Base-by-base conservation (phyloP, 2,797 vertebrate genomes). In the Rhinogobio ventralis region DNA sequence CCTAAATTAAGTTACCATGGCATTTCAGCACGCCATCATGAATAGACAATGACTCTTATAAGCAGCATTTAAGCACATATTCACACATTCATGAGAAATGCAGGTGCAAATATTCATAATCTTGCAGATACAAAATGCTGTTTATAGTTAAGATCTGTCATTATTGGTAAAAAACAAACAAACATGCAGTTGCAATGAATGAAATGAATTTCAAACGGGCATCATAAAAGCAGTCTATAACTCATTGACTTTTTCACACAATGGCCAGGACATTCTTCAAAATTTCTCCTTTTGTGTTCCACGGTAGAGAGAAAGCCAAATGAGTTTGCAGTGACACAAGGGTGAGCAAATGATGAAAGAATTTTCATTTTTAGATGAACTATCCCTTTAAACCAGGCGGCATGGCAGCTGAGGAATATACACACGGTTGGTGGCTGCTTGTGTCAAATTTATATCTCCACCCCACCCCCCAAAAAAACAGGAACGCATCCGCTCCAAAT, bases 401-500 rank as follows among this genome's bases (percentile, higher is more conserved):
- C 73, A 42, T 13, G n/a, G 7, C 82, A 23, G 80, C 39, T 46
- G 67, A 82, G 69, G 28, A 82, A 68, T 30, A 72, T 15, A 60
- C 25, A 72, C 68, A 62, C 19, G 9, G 33, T 57, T 19, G 15
- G 30, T 64, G 57, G 45, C 57, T 74, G 69, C 23, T 73, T 64
- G 39, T 82, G 81, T 68, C n/a, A 69, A 77, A 83, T 77, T 46
- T 77, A 84, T 84, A 77, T 60, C 39, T 69, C 82, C 23, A 60
- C 25, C 42, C 13, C 46, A 11, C 46, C 4, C 20, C 55, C n/a
- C 13, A 2, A n/a, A n/a, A 28, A 23, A 64, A 9, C 45, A 53
- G 45, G 46, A 33, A 55, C 4, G 8, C 82, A 60, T 28, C 45
- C 19, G 15, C 57, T 79, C 25, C 51, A 74, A 62, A 85, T 46